These are phyloP conservation scores for Calyptommatus sinebrachiatus DNA, from an alignment of 2,113 vertebrate species.

Conservation along the genomic window DNA sequence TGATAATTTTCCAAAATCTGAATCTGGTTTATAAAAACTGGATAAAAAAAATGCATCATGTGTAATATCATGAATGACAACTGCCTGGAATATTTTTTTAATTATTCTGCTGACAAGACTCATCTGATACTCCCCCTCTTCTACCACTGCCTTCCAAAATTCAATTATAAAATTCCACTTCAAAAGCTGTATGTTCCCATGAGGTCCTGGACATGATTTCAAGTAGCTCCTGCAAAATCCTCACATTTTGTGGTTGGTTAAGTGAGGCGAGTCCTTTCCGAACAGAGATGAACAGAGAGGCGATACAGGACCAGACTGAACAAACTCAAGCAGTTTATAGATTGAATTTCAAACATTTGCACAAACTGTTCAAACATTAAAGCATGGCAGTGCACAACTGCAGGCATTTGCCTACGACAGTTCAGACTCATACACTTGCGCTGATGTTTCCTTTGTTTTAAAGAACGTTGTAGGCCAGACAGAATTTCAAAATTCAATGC, in stretches of 20 bases:
- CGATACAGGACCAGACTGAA: too few species aligned
- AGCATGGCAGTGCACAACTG: too few species aligned
- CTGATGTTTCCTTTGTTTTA: too few species aligned
- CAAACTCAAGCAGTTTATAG: too few species aligned
- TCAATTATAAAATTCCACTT: constrained; percentile 30
- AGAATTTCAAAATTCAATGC: too few species aligned
- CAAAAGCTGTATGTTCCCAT: constrained; percentile 17
- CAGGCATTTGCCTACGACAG: too few species aligned
- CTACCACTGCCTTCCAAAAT: too few species aligned
- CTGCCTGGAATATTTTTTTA: constrained; percentile 29
- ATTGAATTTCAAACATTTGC: too few species aligned
- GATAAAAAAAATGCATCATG: constrained; percentile 38
- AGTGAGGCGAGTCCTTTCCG: constrained; percentile 49
- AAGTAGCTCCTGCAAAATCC: constrained; percentile 39
- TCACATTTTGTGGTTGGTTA: constrained; percentile 26
- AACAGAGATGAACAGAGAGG: constrained; percentile 12
- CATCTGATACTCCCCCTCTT: not conserved
- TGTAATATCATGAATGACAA: constrained; percentile 22
- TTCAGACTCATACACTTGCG: too few species aligned
- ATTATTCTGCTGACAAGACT: constrained; percentile 18
- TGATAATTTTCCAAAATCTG: constrained; percentile 63
- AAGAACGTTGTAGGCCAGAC: too few species aligned
- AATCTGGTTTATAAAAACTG: constrained; percentile 46
- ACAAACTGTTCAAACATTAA: too few species aligned
- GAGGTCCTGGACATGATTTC: constrained; percentile 26